Base-by-base conservation (phyloP, 2,888 invertebrate genomes). In the Adelognathus sp. region DNA sequence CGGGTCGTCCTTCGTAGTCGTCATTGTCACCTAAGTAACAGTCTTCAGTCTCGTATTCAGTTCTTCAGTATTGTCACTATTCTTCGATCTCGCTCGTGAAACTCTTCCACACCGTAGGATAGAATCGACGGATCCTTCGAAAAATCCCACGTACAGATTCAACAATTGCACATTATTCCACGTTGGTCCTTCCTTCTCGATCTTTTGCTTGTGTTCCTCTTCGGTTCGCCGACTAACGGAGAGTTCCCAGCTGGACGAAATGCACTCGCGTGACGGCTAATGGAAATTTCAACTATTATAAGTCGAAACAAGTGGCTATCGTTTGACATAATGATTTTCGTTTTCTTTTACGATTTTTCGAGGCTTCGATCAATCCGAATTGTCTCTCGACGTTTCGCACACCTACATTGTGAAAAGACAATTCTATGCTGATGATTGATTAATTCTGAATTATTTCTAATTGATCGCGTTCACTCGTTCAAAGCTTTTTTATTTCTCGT, bases 1-100 rank as follows among this genome's bases (percentile, higher is more conserved):
- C 60, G 88, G 80, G 67, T 86, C 86, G 73, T 90, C 88, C 76
- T 84, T 86, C 44, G 85, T 86, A 44, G 56, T 84, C 50, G 85
- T 83, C 87, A 88, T 89, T 46, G 21, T 52, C 64, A 33, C 52
- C 27, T 16, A 60, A 18, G 16, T 71, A 21, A 31, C 29, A 27
- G 54, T 66, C 50, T 33, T 54, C 60, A n/a, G 46, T 61, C n/a
- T 29, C 39, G 7, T 36, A 2, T 16, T 50, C 24, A 44, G 21
- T 64, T 36, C 4, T 16, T 50, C 24, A 44, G 21, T 64, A 21
- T 64, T 50, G 70, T 64, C 69, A 76, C 56, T 56, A n/a, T 61
- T n/a, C 11, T 9, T 69, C 54, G 36, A 21, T 64, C 16, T 14
- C 21, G 14, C 56, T 50, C 21, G 16, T 58, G 18, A 7, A n/a